These are phyloP conservation scores for Puffinus mauretanicus DNA, from an alignment of 2,113 vertebrate species.

Conservation along the genomic window DNA sequence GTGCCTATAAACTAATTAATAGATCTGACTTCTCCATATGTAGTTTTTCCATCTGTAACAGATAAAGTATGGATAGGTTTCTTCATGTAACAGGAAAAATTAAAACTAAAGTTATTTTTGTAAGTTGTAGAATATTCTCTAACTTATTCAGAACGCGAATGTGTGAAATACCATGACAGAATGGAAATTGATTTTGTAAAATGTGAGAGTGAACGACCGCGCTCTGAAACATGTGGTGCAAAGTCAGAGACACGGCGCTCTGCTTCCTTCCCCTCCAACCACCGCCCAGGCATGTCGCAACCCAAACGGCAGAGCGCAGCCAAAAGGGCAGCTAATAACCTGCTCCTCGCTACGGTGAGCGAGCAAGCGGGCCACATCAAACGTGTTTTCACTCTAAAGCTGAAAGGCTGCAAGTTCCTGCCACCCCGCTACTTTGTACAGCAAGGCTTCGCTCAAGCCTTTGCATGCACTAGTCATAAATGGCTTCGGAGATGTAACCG, in stretches of 20 bases:
- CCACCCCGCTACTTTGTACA: accelerated
- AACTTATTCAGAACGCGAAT: slow-evolving; percentile 73
- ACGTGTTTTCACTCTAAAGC: not conserved
- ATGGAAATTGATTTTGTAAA: slow-evolving; percentile 81
- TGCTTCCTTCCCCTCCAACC: slow-evolving; percentile 31
- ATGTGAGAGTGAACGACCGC: slow-evolving; percentile 69
- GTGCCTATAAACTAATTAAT: slow-evolving; percentile 68
- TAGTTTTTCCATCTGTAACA: slow-evolving; percentile 74
- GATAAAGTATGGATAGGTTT: slow-evolving; percentile 70
- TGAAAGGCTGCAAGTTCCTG: not conserved
- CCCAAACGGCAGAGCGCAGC: not conserved
- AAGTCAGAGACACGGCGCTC: slow-evolving; percentile 48
- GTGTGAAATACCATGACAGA: slow-evolving; percentile 80
- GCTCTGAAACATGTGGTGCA: slow-evolving; percentile 71
- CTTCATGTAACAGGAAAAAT: slow-evolving; percentile 73
- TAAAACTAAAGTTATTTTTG: slow-evolving; percentile 77
- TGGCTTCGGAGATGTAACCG: accelerated
- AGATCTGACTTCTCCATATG: slow-evolving; percentile 64
- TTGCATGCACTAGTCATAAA: not conserved
- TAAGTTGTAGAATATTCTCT: slow-evolving; percentile 75
- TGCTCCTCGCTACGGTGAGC: accelerated
- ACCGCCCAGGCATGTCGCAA: not conserved
- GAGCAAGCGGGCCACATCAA: not conserved
- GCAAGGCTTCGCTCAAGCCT: not conserved
- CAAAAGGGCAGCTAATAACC: not conserved